These are phyloP conservation scores for Pseudorhiza aurosa DNA, from an alignment of 30 jellyfish, hydroid and myxozoan species.

Conservation along the genomic window DNA sequence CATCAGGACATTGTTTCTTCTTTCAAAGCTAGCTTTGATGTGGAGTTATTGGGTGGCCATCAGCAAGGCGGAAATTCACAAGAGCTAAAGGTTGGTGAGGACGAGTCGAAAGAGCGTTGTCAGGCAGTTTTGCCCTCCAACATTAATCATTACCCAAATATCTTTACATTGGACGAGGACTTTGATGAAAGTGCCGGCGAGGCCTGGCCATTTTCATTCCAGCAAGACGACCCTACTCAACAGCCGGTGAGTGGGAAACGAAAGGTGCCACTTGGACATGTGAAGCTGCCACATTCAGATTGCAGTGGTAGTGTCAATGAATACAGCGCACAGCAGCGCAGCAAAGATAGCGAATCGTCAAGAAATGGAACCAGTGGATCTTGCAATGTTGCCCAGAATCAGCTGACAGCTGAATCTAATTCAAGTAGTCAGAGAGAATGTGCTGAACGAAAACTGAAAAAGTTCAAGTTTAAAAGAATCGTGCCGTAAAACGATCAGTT, in stretches of 20 bases:
- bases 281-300: too few species aligned
- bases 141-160: conserved; percentile 28
- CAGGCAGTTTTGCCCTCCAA: conserved; percentile 27
- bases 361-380: too few species aligned
- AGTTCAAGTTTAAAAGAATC: background rate
- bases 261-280: too few species aligned
- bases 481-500: background rate
- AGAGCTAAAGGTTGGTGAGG: background rate
- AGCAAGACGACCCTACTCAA: conserved; percentile 53
- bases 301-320: too few species aligned
- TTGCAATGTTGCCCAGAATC: too few species aligned
- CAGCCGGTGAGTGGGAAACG: background rate
- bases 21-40: background rate
- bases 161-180: conserved; percentile 13
- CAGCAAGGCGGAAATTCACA: background rate
- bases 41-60: background rate
- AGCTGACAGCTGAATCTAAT: too few species aligned
- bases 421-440: background rate
- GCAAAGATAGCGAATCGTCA: too few species aligned
- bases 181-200: background rate
- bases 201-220: conserved; percentile 3
- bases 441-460: background rate
- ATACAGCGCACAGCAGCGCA: too few species aligned
- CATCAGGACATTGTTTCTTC: background rate
- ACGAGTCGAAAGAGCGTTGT: background rate